Conservation (phyloP, 2,113 vertebrate species). For the Xiphophorus hellerii region DNA sequence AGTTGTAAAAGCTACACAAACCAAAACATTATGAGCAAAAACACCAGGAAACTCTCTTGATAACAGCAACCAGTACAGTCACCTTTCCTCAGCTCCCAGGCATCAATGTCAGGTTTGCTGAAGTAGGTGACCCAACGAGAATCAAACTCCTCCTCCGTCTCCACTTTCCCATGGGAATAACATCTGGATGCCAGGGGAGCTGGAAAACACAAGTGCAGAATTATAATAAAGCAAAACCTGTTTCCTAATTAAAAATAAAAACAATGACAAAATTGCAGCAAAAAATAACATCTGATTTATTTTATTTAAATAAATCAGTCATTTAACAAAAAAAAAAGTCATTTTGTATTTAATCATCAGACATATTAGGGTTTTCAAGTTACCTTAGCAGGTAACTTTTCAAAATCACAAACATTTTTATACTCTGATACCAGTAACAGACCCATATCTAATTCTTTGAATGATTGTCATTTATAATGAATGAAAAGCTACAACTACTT, state of each 20-base stretch:
- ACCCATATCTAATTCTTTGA: neutral
- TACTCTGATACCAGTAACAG: neutral
- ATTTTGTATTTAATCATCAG: neutral
- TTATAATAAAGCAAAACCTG: neutral
- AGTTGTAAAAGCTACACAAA: neutral
- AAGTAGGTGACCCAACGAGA: conserved; percentile 98
- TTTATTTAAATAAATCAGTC: neutral
- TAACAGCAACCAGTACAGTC: conserved; percentile 2
- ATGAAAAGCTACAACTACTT: neutral
- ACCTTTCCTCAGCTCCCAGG: conserved; percentile 98
- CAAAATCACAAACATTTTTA: neutral
- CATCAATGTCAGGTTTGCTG: conserved; percentile 95
- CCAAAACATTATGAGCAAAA: neutral
- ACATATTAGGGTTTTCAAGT: neutral
- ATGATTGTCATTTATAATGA: neutral
- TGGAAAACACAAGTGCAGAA: conserved; percentile 46
- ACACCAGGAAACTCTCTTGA: neutral
- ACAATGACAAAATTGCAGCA: neutral
- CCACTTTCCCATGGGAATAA: conserved; percentile 91
- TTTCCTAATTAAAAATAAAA: neutral
- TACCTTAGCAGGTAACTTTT: neutral
- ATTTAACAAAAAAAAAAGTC: neutral
- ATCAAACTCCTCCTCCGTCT: conserved; percentile 97
- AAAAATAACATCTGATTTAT: neutral
- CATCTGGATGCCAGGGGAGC: conserved; percentile 84